These are phyloP conservation scores for Paelopatides confundens DNA, from an alignment of 53 echinoderm and acorn worm genomes.

Conservation along the genomic window DNA sequence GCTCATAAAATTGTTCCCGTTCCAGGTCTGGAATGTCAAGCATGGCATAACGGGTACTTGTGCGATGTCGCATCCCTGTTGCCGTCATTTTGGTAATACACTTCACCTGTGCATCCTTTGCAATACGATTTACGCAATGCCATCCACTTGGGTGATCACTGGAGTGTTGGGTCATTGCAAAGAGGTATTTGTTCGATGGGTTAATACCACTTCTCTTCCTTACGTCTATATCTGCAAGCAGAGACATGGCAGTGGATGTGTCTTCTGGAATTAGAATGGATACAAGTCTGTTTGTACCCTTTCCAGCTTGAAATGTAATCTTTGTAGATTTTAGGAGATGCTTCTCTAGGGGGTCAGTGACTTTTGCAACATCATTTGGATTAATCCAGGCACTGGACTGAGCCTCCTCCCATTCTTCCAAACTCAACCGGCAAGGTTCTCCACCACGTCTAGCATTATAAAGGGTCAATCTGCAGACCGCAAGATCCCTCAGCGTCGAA, in stretches of 20 bases:
- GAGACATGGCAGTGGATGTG: slow-evolving; percentile 32
- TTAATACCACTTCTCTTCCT: not conserved
- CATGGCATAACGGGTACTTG: not conserved
- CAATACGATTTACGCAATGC: not conserved
- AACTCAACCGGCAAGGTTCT: not conserved
- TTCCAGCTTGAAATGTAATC: slow-evolving; percentile 69
- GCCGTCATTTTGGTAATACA: not conserved
- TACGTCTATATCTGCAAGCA: not conserved
- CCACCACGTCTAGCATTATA: not conserved
- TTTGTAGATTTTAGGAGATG: slow-evolving; percentile 26
- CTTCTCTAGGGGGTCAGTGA: slow-evolving; percentile 66
- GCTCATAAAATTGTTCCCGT: not conserved
- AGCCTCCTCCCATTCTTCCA: slow-evolving; percentile 63
- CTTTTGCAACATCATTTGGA: not conserved
- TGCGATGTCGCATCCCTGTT: not conserved
- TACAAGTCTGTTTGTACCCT: slow-evolving; percentile 62
- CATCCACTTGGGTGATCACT: slow-evolving; percentile 13
- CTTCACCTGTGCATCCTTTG: not conserved
- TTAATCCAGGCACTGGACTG: slow-evolving; percentile 63
- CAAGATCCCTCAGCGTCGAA: not conserved
- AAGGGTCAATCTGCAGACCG: not conserved
- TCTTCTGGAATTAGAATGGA: slow-evolving; percentile 61
- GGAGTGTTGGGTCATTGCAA: not conserved
- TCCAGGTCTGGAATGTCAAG: not conserved
- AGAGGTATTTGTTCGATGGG: not conserved